Percentiles rank a stretch among this genome's conserved stretches.
Conservation (phyloP, 1,140 invertebrate species). For the Lepeophtheirus salmonis region DNA sequence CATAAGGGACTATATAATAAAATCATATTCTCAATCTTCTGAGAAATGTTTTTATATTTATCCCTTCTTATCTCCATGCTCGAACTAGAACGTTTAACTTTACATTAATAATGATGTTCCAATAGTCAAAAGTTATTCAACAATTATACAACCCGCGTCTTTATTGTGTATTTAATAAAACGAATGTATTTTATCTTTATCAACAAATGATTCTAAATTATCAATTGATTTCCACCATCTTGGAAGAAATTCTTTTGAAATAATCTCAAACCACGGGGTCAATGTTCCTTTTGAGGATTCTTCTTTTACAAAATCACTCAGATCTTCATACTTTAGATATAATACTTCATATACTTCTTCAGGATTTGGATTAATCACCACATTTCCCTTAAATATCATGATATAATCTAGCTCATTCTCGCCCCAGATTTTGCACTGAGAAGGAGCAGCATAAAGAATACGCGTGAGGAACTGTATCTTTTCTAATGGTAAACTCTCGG, state of each 20-base stretch:
- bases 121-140: too few relatives aligned
- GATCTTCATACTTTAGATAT: conserved; percentile 48
- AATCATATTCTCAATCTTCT: too few relatives aligned
- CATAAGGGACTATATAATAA: too few relatives aligned
- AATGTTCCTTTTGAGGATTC: conserved; percentile 36
- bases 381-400: conserved; percentile 57
- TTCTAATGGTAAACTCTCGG: conserved; percentile 33
- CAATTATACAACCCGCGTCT: too few relatives aligned
- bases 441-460: conserved; percentile 61
- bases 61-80: too few relatives aligned
- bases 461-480: conserved; percentile 64
- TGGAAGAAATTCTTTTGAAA: conserved; percentile 39
- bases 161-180: too few relatives aligned
- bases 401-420: conserved; percentile 95
- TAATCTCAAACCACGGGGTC: conserved; percentile 85
- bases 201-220: too few relatives aligned
- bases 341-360: conserved; percentile 69
- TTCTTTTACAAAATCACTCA: conserved; percentile 43
- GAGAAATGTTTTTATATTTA: too few relatives aligned
- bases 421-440: conserved; percentile 55
- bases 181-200: too few relatives aligned
- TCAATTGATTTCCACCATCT: conserved; percentile 78
- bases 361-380: conserved; percentile 58
- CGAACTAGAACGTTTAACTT: too few relatives aligned
- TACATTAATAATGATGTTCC: too few relatives aligned